Evolutionary conservation across 1,140 invertebrate species (phyloP).

Genomic region (Pseudachorutes palmiensis): DNA sequence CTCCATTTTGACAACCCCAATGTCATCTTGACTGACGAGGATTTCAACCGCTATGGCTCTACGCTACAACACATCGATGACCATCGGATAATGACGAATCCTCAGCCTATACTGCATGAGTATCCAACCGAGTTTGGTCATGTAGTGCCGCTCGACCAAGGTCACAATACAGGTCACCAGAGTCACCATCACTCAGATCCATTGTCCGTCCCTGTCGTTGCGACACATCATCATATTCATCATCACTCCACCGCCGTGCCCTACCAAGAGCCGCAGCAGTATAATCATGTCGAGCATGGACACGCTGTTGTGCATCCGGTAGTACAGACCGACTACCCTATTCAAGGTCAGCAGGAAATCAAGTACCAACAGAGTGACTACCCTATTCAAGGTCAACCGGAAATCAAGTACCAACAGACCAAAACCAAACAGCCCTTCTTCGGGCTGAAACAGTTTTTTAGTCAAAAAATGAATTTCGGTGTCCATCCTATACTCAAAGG

Average conservation of each 20-base stretch:
- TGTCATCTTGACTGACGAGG: constrained; percentile 11
- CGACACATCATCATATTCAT: no score
- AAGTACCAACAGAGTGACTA: background rate
- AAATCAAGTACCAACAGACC: background rate
- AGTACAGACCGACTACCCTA: background rate
- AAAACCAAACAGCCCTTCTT: background rate
- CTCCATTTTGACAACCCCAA: constrained; percentile 15
- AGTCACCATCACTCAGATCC: no score
- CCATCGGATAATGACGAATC: background rate
- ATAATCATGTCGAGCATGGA: background rate
- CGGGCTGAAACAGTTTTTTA: background rate
- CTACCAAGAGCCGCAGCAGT: background rate
- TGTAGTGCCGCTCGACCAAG: background rate
- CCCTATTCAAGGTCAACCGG: no score
- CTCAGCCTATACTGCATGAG: background rate
- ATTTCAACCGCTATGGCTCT: constrained; percentile 16
- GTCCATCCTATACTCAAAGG: background rate
- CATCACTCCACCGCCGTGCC: background rate
- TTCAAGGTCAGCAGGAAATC: background rate
- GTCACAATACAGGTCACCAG: no score
- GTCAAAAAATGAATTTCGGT: background rate
- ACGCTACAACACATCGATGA: constrained; percentile 17
- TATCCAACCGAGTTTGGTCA: background rate
- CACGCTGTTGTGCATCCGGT: background rate
- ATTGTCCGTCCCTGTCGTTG: no score